Base-by-base conservation (phyloP, 2,113 vertebrate genomes). In the Pagrus major region DNA sequence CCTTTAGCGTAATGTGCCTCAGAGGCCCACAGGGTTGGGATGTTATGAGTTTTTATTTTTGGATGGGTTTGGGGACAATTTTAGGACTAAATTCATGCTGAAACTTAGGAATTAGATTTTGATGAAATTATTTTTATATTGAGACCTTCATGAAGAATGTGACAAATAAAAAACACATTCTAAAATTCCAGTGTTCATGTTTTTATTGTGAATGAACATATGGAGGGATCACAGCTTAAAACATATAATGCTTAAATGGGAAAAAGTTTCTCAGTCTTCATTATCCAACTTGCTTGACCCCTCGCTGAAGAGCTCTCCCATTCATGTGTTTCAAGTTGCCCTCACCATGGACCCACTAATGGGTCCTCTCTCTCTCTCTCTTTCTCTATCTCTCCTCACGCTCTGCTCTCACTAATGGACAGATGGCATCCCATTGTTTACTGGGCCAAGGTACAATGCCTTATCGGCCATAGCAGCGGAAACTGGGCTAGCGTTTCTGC, bases 361-460 rank as follows among this genome's bases (percentile, higher is more conserved):
- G 85, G 85, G 55, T 84, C 55, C 75, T 83, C 72, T 90, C 77
- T 81, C 70, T 71, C 58, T 68, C 51, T 73, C 60, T 68, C 58
- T 37, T 46, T 39, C 37, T 85, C 58, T 55, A 33, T 73, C 64
- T 47, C 61, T 72, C 58, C 80, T 89, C 88, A 90, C 75, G 68
- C 85, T 89, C 87, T 78, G 89, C 84, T 91, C 88, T 91, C 80
- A 44, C 86, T 92, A 93, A 94, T 93, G 91, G 93, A 93, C 94
- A 94, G 93, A 94, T 94, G 93, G 92, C 91, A 90, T 90, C 89
- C 88, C 87, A 93, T 93, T 94, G 94, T 94, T 93, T 94, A 93
- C 93, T 93, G 91, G 93, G 93, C 93, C 91, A 94, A 94, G 93
- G 93, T 94, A 93, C 92, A 93, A 94, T 93, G 91, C 91, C 93